A percentile compares a stretch with the other conserved stretches of the same genome.
Conservation (phyloP, 2,113 vertebrate species). For the Tinamus guttatus region DNA sequence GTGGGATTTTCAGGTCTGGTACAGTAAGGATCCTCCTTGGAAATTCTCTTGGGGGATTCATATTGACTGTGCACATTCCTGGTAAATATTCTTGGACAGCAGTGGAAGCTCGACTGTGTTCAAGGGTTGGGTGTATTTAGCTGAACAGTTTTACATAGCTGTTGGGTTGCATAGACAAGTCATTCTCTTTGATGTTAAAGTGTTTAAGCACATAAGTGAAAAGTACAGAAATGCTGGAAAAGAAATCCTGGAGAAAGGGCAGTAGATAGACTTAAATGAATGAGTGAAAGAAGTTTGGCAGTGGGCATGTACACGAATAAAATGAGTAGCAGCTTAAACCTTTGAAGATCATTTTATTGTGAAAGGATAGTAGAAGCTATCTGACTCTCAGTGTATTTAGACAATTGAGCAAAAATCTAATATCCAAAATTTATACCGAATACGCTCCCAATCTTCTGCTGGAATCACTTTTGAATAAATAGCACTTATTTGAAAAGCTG, state of each 20-base stretch:
- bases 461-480: neutral
- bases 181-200: neutral
- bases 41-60: neutral
- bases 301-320: fast-evolving
- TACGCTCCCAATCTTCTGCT: neutral
- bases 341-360: neutral
- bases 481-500: neutral
- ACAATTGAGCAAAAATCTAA: neutral
- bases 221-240: neutral
- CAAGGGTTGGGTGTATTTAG: neutral
- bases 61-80: neutral
- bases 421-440: neutral
- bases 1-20: fast-evolving
- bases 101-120: neutral
- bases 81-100: neutral
- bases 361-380: neutral
- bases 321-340: neutral
- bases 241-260: neutral
- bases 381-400: neutral
- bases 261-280: neutral
- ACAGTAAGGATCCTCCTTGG: neutral
- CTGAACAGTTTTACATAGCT: neutral
- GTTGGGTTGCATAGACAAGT: neutral
- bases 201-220: neutral
- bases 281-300: neutral